These are phyloP conservation scores for Hemicentrotus pulcherrimus DNA, from an alignment of 35 echinoderm and acorn worm species.

Conservation along the genomic window DNA sequence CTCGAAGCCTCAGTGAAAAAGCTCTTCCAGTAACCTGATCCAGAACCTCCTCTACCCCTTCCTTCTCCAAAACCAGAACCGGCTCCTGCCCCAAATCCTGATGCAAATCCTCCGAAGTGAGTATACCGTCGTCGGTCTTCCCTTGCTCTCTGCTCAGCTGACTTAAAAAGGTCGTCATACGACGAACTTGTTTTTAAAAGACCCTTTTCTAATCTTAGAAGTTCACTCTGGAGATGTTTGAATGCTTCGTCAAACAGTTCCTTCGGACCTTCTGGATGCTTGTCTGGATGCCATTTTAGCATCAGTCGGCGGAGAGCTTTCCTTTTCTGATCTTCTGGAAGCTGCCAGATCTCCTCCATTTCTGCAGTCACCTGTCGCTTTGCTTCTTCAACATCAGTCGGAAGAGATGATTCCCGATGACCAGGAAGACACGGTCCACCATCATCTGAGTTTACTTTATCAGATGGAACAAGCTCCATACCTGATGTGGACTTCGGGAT, in stretches of 20 bases:
- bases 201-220: no score
- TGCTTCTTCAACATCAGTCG: constrained; percentile 18
- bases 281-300: constrained; percentile 64
- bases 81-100: background rate
- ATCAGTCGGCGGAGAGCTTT: constrained; percentile 43
- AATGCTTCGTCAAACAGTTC: constrained; percentile 56
- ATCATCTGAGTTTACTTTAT: background rate
- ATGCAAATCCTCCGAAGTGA: background rate
- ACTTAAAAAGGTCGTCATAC: background rate
- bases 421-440: background rate
- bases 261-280: constrained; percentile 46
- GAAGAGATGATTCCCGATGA: background rate
- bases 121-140: constrained; percentile 23
- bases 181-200: no score
- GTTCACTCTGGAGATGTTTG: constrained; percentile 44
- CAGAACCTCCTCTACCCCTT: background rate
- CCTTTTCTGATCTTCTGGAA: constrained; percentile 42
- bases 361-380: constrained; percentile 9
- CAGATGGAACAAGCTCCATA: background rate
- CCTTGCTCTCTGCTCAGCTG: background rate
- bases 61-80: background rate
- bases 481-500: constrained; percentile 36
- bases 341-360: constrained; percentile 23
- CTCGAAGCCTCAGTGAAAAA: background rate
- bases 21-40: background rate